Percentiles rank a stretch among this genome's conserved stretches.
phyloP scores from a whole-genome alignment of 2,797 vertebrate species.

The Choloepus didactylus region DNA sequence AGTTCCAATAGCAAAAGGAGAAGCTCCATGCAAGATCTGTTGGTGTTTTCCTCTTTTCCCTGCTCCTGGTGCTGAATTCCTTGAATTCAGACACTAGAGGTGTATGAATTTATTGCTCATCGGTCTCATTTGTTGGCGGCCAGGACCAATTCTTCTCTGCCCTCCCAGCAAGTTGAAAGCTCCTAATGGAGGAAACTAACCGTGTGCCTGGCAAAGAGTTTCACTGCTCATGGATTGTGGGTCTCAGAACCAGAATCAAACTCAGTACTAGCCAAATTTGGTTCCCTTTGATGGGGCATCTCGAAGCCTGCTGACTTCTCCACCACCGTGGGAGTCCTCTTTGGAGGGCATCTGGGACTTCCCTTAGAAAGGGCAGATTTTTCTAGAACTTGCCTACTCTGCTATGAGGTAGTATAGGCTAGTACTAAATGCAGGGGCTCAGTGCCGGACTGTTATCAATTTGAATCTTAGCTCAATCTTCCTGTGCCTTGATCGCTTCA shows the following conservation, averaged over 20 bases:
- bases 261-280: not conserved
- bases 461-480: not conserved
- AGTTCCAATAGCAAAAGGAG: not conserved
- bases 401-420: not conserved
- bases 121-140: not conserved
- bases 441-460: not conserved
- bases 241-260: not conserved
- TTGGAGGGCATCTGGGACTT: not conserved
- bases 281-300: not conserved
- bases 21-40: not conserved
- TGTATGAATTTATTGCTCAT: not conserved
- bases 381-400: not conserved
- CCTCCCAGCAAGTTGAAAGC: not conserved
- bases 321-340: not conserved
- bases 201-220: rapidly evolving
- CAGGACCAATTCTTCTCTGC: not conserved
- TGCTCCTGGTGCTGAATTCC: not conserved
- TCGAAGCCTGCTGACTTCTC: not conserved
- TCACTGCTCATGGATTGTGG: not conserved
- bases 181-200: not conserved
- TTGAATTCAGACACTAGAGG: not conserved
- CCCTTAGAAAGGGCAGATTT: not conserved
- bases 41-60: not conserved
- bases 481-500: conserved; percentile 21
- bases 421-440: not conserved